phyloP scores from a whole-genome alignment of 2,797 vertebrate genomes.

The Eidolon dupreanum region DNA sequence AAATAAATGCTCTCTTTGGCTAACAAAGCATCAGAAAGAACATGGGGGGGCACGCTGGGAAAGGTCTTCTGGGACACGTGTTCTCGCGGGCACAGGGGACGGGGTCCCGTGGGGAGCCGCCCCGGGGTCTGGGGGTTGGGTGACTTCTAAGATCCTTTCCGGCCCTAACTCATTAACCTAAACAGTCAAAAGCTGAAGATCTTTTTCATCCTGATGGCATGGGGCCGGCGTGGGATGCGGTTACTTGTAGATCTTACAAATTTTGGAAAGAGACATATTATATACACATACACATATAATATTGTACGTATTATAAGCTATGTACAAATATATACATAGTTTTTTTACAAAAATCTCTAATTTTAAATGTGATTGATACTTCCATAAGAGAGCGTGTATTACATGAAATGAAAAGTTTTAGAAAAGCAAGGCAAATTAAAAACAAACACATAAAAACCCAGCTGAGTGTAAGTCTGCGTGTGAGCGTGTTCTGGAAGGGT shows the following conservation, averaged over 20 bases:
- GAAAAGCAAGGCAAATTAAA: constrained; percentile 11
- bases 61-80: background rate
- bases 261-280: constrained; percentile 56
- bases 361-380: constrained; percentile 57
- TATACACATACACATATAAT: too few species aligned
- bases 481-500: constrained; percentile 61
- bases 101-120: background rate
- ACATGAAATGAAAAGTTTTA: constrained; percentile 13
- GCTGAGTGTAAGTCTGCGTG: background rate
- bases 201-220: background rate
- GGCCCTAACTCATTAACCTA: background rate
- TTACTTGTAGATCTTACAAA: background rate
- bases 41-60: background rate
- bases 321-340: too few species aligned
- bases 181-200: background rate
- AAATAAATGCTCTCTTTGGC: constrained; percentile 1
- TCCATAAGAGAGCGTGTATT: constrained; percentile 23
- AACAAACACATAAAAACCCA: background rate
- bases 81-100: background rate
- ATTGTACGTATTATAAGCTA: too few species aligned
- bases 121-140: fast-evolving
- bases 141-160: background rate
- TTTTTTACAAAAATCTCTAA: background rate
- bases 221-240: background rate
- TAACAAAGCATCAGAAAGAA: constrained; percentile 26